Evolutionary conservation across 1,140 invertebrate genomes (phyloP).

Genomic region (Saccostrea glomerata): DNA sequence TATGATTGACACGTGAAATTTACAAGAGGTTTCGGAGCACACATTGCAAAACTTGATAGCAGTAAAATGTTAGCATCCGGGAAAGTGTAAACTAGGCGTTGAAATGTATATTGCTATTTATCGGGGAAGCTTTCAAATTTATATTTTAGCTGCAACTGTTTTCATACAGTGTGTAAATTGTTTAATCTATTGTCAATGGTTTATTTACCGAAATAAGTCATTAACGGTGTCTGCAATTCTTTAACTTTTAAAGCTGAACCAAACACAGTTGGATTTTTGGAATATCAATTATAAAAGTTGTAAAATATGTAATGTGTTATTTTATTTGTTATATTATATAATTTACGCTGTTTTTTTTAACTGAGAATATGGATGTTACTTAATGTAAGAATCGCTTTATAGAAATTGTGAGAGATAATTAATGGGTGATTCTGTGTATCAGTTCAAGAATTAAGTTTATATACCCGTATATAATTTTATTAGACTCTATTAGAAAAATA

Average conservation of each 20-base stretch:
- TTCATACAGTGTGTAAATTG: conserved; percentile 10
- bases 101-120: conserved; percentile 35
- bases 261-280: too few relatives aligned
- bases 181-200: conserved; percentile 3
- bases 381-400: too few relatives aligned
- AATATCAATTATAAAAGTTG: too few relatives aligned
- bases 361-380: too few relatives aligned
- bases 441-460: too few relatives aligned
- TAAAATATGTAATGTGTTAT: too few relatives aligned
- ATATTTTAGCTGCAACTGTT: conserved; percentile 22
- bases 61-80: not conserved
- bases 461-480: too few relatives aligned
- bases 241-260: not conserved
- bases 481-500: too few relatives aligned
- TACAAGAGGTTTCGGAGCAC: conserved; percentile 20
- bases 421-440: too few relatives aligned
- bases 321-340: too few relatives aligned
- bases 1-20: conserved; percentile 36
- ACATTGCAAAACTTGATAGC: conserved; percentile 36
- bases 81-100: not conserved
- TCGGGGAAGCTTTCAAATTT: conserved; percentile 3
- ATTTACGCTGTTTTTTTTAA: too few relatives aligned
- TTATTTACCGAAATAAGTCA: conserved; percentile 23
- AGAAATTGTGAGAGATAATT: too few relatives aligned
- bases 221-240: not conserved